Evolutionary conservation across 2,888 invertebrate genomes (phyloP).

Genomic region (Lycaena phlaeas): DNA sequence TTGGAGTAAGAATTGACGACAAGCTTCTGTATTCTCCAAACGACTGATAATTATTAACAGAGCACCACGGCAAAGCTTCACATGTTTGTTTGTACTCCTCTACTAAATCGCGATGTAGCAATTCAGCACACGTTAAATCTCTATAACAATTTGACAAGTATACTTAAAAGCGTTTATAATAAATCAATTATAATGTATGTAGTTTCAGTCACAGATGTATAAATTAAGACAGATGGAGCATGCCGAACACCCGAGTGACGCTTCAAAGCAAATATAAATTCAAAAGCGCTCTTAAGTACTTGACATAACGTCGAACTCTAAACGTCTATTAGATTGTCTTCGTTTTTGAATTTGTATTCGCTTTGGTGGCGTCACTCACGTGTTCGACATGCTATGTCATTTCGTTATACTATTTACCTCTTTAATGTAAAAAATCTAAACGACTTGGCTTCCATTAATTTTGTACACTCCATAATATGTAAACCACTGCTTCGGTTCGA

Average conservation of each 20-base stretch:
- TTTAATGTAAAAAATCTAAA: constrained; percentile 45
- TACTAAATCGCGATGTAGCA: constrained; percentile 43
- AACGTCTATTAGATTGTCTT: no score
- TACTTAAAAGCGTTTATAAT: background rate
- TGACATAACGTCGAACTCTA: no score
- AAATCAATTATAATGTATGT: background rate
- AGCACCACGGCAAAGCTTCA: constrained; percentile 55
- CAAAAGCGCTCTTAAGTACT: no score
- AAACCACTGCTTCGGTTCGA: no score
- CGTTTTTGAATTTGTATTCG: no score
- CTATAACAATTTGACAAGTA: constrained; percentile 24
- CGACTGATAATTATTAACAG: constrained; percentile 46
- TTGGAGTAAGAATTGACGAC: constrained; percentile 45
- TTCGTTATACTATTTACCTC: constrained; percentile 32
- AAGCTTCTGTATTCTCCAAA: constrained; percentile 51
- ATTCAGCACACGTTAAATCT: constrained; percentile 48
- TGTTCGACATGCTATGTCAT: no score
- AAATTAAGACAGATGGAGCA: no score
- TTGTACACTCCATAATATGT: constrained; percentile 48
- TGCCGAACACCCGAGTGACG: no score
- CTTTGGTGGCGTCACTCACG: no score
- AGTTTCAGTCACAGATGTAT: no score
- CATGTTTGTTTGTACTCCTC: constrained; percentile 41
- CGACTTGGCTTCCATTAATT: constrained; percentile 39
- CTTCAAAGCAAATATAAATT: no score